A percentile compares a stretch with the other conserved stretches of the same genome.
Conservation (phyloP, 2,113 vertebrate species). For the Plecotus auritus region DNA sequence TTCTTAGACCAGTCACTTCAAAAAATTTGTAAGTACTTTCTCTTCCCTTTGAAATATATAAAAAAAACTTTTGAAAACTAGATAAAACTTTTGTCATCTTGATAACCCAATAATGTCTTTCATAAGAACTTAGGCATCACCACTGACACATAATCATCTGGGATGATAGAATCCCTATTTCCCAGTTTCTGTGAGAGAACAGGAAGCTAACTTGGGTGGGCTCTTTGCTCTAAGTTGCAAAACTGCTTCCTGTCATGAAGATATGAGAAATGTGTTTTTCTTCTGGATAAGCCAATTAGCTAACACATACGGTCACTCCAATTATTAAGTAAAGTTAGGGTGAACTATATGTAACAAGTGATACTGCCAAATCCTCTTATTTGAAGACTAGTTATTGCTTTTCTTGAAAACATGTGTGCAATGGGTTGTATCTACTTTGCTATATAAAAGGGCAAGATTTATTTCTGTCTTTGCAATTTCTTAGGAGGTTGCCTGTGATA, state of each 20-base stretch:
- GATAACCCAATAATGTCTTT: background rate
- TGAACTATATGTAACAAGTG: background rate
- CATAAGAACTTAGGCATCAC: background rate
- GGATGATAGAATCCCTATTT: background rate
- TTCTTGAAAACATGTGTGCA: background rate
- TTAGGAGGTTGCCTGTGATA: too few relatives aligned
- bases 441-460: background rate
- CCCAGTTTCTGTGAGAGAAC: background rate
- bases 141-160: background rate
- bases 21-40: background rate
- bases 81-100: background rate
- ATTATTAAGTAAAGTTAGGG: background rate
- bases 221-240: background rate
- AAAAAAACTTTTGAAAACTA: background rate
- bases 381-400: background rate
- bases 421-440: background rate
- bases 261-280: background rate
- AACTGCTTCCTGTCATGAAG: background rate
- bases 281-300: background rate
- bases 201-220: background rate
- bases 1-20: background rate
- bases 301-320: background rate
- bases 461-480: background rate
- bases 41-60: background rate
- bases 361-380: background rate